Evolutionary conservation across 2,888 invertebrate genomes (phyloP).

Genomic region (Trachelus troglodyta): DNA sequence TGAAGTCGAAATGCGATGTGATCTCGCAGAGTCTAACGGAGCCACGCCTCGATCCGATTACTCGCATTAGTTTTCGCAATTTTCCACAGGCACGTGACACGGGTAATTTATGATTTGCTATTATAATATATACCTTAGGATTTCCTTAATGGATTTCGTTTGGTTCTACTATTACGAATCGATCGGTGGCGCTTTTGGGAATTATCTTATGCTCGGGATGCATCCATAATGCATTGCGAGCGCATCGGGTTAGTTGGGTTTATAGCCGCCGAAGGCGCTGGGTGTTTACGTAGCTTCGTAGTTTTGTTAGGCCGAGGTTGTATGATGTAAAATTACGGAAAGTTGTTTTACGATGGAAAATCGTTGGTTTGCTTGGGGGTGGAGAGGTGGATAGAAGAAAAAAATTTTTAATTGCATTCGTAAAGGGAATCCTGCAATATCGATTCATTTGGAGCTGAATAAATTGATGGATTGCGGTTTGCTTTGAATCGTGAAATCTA

Average conservation of each 20-base stretch:
- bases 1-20: not conserved
- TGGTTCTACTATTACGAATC: not conserved
- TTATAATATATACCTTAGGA: not conserved
- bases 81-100: not conserved
- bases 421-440: not conserved
- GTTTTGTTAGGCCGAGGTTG: not conserved
- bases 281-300: not conserved
- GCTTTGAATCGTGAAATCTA: not conserved
- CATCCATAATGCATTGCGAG: not conserved
- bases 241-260: not conserved
- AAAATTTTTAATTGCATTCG: not conserved
- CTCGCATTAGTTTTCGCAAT: not conserved
- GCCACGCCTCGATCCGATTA: not conserved
- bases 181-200: not conserved
- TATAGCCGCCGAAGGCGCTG: not conserved
- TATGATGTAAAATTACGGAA: not conserved
- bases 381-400: not conserved
- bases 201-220: not conserved
- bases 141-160: not conserved
- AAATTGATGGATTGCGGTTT: not conserved
- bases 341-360: not conserved
- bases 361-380: not conserved
- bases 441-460: not conserved
- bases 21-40: not conserved
- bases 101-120: not conserved